Evolutionary conservation across 2,113 vertebrate species (phyloP).

Genomic region (Agapornis roseicollis): DNA sequence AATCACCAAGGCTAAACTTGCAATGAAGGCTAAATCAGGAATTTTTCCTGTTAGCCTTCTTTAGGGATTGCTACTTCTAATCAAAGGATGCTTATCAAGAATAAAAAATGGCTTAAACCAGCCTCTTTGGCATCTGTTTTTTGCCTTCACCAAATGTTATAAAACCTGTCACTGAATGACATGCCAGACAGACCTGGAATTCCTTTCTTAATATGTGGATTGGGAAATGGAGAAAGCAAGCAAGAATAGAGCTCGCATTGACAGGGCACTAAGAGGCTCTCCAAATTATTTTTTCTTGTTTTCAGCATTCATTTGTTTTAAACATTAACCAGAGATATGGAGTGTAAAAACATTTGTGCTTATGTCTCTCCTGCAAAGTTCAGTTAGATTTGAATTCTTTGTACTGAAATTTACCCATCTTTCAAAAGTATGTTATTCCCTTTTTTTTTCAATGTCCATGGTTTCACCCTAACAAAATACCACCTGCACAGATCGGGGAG

Average conservation of each 20-base stretch:
- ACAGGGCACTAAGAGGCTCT: not conserved
- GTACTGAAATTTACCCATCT: constrained; percentile 24
- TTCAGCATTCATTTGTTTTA: constrained; percentile 40
- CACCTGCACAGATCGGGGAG: not conserved
- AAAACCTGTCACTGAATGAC: not conserved
- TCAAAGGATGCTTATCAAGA: not conserved
- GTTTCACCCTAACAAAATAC: not conserved
- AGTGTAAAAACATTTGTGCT: constrained; percentile 46
- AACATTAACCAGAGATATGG: not conserved
- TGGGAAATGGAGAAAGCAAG: not conserved
- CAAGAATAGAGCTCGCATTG: not conserved
- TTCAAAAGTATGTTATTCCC: not conserved
- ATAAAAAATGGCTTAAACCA: not conserved
- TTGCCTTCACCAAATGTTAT: not conserved
- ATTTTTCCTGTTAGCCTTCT: not conserved
- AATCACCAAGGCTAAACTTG: not conserved
- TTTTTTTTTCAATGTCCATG: not conserved
- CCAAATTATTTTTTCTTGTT: not conserved
- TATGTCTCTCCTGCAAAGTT: not conserved
- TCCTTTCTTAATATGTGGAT: not conserved
- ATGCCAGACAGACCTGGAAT: not conserved
- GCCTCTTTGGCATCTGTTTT: not conserved
- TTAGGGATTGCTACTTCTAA: not conserved
- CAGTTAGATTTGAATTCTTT: constrained; percentile 5
- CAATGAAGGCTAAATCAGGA: not conserved